phyloP scores from a whole-genome alignment of 2,797 vertebrate species.

The Halcyon chelicuti region DNA sequence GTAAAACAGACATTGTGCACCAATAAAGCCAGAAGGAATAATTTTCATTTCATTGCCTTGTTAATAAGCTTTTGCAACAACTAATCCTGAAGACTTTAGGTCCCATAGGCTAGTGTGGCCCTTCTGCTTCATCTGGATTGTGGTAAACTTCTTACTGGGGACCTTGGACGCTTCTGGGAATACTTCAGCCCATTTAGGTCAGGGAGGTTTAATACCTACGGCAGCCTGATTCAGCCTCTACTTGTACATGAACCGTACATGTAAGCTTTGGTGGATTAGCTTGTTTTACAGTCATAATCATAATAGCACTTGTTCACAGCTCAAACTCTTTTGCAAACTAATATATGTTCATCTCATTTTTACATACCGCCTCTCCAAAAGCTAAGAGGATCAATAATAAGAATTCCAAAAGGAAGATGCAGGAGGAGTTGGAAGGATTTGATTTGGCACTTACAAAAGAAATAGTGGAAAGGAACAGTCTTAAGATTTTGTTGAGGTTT shows the following conservation, averaged over 20 bases:
- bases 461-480: background rate
- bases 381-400: background rate
- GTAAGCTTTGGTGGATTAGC: background rate
- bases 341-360: background rate
- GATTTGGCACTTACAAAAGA: background rate
- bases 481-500: background rate
- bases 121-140: background rate
- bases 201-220: background rate
- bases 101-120: background rate
- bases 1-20: conserved; percentile 59
- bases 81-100: background rate
- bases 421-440: background rate
- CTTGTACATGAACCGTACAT: background rate
- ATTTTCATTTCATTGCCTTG: conserved; percentile 28
- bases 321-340: conserved; percentile 14
- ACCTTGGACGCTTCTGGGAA: background rate
- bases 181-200: background rate
- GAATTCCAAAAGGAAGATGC: background rate
- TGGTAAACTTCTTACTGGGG: background rate
- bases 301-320: background rate
- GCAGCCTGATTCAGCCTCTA: conserved; percentile 10
- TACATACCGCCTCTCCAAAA: background rate
- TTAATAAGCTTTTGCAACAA: conserved; percentile 64
- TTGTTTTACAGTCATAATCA: conserved; percentile 20
- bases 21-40: conserved; percentile 66